phyloP scores from a whole-genome alignment of 1,140 invertebrate species.

The Drosophila parabipectinata region DNA sequence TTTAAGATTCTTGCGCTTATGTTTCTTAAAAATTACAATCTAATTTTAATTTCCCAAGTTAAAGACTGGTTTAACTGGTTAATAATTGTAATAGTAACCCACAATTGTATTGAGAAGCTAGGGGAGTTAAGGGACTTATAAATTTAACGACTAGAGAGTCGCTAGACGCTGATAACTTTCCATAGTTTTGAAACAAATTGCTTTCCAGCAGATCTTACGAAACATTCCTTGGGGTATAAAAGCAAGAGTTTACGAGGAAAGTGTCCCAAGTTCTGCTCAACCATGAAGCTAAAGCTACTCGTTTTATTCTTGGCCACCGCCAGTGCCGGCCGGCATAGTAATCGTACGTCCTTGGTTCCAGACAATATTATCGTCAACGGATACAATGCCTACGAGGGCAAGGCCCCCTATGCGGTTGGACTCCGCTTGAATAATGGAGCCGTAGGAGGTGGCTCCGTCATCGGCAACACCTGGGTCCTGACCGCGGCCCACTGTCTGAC shows the following conservation, averaged over 20 bases:
- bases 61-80: no score
- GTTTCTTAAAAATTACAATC: no score
- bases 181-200: not conserved
- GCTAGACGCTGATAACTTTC: not conserved
- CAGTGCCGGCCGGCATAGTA: conserved; percentile 13
- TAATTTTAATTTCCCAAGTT: no score
- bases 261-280: not conserved
- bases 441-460: conserved; percentile 48
- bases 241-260: not conserved
- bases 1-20: no score
- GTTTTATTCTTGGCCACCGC: conserved; percentile 40
- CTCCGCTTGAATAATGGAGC: conserved; percentile 54
- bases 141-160: not conserved
- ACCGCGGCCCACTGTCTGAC: conserved; percentile 62
- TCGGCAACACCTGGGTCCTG: conserved; percentile 58
- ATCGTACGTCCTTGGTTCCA: not conserved
- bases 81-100: no score
- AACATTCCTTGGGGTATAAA: conserved; percentile 2
- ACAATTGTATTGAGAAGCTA: no score
- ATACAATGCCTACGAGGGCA: conserved; percentile 65
- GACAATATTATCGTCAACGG: conserved; percentile 63
- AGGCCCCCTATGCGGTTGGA: conserved; percentile 85
- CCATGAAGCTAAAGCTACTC: conserved; percentile 45
- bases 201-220: not conserved
- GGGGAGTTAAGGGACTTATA: no score